Base-by-base conservation (phyloP, 1,140 invertebrate genomes). In the Lepidotrigona ventralis region DNA sequence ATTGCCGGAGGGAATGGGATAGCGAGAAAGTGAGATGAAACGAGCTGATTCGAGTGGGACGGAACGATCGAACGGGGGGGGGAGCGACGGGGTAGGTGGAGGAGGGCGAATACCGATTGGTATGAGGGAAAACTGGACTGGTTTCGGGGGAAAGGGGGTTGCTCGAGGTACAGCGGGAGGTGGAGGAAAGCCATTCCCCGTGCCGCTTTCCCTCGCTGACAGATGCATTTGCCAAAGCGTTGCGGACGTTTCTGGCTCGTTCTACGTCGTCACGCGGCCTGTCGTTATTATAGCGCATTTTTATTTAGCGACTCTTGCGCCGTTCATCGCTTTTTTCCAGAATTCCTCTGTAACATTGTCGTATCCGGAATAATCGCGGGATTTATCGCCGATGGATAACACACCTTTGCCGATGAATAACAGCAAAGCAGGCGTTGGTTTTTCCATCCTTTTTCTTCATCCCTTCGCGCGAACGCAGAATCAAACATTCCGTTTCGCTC, bases 151-250 rank as follows among this genome's bases (percentile, higher is more conserved):
- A n/a, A n/a, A 71, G 79, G 71, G 80, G 72, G 86, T 75, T 54
- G 70, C 33, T 39, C 33, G 79, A 60, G 29, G 76, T 68, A 79
- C 75, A 58, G 78, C 23, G n/a, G 72, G 84, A 73, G 63, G 87
- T 69, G 81, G 90, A 90, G 90, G 84, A 89, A 91, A 92, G 87
- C 91, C 89, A 92, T 92, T 90, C 84, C 85, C 85, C 88, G 88
- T 87, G 90, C 87, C 90, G 90, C 81, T 92, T 92, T 92, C 90
- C 85, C 87, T 91, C 91, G 89, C 85, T 93, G 91, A 92, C 91
- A 91, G 91, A 92, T 91, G 90, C 90, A 92, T 92, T 93, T 92
- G 90, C 87, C 88, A 90, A 92, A 92, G 89, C 88, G 83, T 86
- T 85, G 89, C 90, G 85, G 85, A 89, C 91, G 89, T 89, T 90